These are phyloP conservation scores for Rhopalosiphum nymphaeae DNA, from an alignment of 2,888 invertebrate genomes.

Conservation along the genomic window DNA sequence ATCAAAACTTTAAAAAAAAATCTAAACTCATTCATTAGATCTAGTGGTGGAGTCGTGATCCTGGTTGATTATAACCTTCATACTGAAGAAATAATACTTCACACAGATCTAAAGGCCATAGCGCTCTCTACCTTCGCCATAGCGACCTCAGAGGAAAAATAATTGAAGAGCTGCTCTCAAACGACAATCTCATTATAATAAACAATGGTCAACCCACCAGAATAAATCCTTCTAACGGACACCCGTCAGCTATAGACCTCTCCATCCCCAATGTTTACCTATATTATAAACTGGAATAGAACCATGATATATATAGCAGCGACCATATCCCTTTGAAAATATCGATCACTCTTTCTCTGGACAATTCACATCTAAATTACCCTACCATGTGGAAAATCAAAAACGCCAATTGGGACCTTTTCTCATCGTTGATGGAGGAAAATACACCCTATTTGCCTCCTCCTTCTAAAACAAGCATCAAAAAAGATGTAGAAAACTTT, in stretches of 20 bases:
- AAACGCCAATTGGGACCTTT: not conserved
- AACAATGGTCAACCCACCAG: not conserved
- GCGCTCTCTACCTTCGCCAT: not conserved
- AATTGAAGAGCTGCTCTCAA: not conserved
- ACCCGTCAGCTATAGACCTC: not conserved
- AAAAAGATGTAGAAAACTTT: not conserved
- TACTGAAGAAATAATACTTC: not conserved
- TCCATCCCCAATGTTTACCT: not conserved
- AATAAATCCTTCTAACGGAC: not conserved
- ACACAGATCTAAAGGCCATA: not conserved
- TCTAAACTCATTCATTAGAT: not conserved
- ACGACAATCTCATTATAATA: not conserved
- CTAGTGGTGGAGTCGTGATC: not conserved
- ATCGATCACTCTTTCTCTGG: not conserved
- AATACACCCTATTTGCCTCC: not conserved
- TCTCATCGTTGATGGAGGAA: not conserved
- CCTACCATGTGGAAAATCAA: not conserved
- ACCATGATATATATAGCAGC: slow-evolving; percentile 12
- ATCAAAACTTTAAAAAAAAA: not conserved
- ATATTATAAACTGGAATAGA: not conserved
- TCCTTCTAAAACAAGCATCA: not conserved
- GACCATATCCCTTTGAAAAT: slow-evolving; percentile 21
- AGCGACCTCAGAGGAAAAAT: not conserved
- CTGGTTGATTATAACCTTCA: not conserved
- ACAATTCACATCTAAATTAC: not conserved